These are phyloP conservation scores for Archips xylosteana DNA, from an alignment of 2,888 invertebrate species.

Conservation along the genomic window DNA sequence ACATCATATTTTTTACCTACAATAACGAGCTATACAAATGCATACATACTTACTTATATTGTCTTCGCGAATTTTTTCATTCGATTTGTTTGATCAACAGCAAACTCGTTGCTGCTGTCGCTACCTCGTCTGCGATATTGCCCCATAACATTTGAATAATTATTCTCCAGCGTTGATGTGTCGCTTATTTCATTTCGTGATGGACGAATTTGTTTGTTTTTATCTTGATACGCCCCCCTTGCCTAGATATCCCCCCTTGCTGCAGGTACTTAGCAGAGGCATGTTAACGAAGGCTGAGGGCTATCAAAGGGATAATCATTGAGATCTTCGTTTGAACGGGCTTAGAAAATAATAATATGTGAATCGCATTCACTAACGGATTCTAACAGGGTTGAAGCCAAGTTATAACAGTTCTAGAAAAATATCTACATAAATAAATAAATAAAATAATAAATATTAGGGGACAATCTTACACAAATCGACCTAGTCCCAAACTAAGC, in stretches of 20 bases:
- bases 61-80: too few species aligned
- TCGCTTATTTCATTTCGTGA: constrained; percentile 57
- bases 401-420: too few species aligned
- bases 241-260: neutral
- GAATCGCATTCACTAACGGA: too few species aligned
- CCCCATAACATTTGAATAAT: constrained; percentile 81
- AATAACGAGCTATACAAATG: too few species aligned
- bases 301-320: neutral
- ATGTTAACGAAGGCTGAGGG: neutral
- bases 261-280: neutral
- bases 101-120: constrained; percentile 47
- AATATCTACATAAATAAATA: too few species aligned
- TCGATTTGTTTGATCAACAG: neutral
- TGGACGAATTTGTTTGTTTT: constrained; percentile 40
- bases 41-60: too few species aligned
- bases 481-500: too few species aligned
- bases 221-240: constrained; percentile 20
- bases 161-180: constrained; percentile 74
- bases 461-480: too few species aligned
- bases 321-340: neutral
- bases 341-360: neutral
- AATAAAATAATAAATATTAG: too few species aligned
- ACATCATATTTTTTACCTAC: too few species aligned
- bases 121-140: constrained; percentile 58
- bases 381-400: too few species aligned